Base-by-base conservation (phyloP, 2,888 invertebrate species). In the Malthinus flaveolus region DNA sequence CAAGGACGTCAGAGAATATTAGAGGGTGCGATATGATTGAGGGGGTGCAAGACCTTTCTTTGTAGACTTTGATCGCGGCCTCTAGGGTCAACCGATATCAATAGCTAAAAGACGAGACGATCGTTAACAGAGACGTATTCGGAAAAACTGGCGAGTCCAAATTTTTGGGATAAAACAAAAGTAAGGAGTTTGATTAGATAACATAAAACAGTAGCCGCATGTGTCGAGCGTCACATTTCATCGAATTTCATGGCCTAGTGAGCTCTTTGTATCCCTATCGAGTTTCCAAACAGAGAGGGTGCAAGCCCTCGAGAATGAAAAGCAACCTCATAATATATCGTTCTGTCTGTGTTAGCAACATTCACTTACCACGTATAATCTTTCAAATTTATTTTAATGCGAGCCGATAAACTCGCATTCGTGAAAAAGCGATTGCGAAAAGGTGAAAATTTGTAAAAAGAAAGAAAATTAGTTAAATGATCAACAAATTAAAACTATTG, bases 191-290 rank as follows among this genome's bases (percentile, higher is more conserved):
- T 64, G 66, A 66, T 63, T 64, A 61, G 71, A 68, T 67, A 68
- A 66, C 69, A 68, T 67, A 69, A 67, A 64, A 65, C 69, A 68
- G 72, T 68, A 53, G 57, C 53, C 61, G 56, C 61, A 57, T 61
- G 61, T 61, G 57, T 48, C 70, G 65, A 70, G 75, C 79, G 80
- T 80, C 78, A 79, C 80, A 80, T 80, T 79, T 81, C 80, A 81
- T 80, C 79, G 79, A 79, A 80, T 81, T 80, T 80, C 76, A 79
- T 76, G 79, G 78, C 71, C 75, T 75, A 72, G 67, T 76, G 78
- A 71, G 67, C 73, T 76, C 75, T 80, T 81, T 81, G 79, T 80
- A 68, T 65, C 68, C 66, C 69, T 52, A 60, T 59, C 57, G 61
- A 62, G 64, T 61, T 67, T 64, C 63, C 66, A 68, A 68, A 70